Base-by-base conservation (phyloP, 1,140 invertebrate species). In the Bombus pascuorum region DNA sequence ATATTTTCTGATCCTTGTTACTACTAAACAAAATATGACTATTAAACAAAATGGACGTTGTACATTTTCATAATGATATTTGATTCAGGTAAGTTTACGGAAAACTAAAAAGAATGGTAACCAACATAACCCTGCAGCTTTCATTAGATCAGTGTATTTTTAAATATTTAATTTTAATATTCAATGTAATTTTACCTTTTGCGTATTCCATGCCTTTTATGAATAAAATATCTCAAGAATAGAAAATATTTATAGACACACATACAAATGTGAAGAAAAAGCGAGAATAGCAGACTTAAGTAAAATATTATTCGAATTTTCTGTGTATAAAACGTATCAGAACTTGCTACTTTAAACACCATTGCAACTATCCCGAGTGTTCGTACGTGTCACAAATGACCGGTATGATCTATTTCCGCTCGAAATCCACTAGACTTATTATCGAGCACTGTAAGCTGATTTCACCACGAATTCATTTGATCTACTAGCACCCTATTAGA, bases 341-440 rank as follows among this genome's bases (percentile, higher is more conserved):
- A 77, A 71, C 78, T 22, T 78, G 32, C 66, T 76, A 47, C 42
- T 68, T 83, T 34, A 83, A 42, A 83, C 47, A 65, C 39, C 25
- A 72, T 84, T 79, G 78, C 65, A 59, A 71, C 34, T 57, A 79
- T 47, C 42, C 37, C 5, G 66, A 84, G 39, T 53, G 68, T 57
- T 37, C 77, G 39, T 68, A 70, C 73, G 80, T 71, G 62, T 77
- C 57, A 53, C 81, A 73, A 86, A 76, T 73, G 39, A 42, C 22
- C 39, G 42, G 72, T 83, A 74, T 71, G 53, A 77, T 84, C 81
- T 77, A 83, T 86, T 83, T 86, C 85, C 85, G 85, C 73, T 83
- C 57, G 73, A 83, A 70, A 77, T 86, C 70, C 57, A 82, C 80
- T 65, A 42, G 66, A 73, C 73, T 83, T 44, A 83, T 86, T 86